Evolutionary conservation across 1,140 invertebrate species (phyloP).

Genomic region (Macrocentrus cingulum): DNA sequence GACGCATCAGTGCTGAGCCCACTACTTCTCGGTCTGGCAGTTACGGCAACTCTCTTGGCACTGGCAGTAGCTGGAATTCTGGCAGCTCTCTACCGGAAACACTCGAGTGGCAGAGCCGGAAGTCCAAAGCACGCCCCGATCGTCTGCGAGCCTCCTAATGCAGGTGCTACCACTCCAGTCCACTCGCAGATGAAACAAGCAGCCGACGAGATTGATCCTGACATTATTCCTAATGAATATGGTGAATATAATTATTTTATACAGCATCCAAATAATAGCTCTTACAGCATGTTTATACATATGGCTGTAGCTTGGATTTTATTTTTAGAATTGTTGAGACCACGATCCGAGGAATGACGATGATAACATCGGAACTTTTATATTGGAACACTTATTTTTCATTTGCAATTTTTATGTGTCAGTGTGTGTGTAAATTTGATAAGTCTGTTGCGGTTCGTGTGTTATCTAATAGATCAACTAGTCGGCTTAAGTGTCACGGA

Average conservation of each 20-base stretch:
- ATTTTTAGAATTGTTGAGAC: no score
- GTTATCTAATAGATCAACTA: no score
- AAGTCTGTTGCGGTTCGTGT: not conserved
- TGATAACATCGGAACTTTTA: no score
- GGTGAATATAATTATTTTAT: constrained; percentile 60
- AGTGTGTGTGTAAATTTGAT: not conserved
- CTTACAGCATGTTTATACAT: no score
- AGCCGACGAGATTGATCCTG: constrained; percentile 71
- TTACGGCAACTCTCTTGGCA: constrained; percentile 69
- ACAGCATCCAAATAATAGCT: no score
- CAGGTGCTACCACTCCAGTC: constrained; percentile 56
- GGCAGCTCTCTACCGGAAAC: constrained; percentile 68
- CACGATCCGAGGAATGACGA: no score
- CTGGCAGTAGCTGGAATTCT: constrained; percentile 72
- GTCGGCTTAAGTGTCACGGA: no score
- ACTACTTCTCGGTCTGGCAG: constrained; percentile 70
- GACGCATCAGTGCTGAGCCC: constrained; percentile 64
- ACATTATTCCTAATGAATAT: constrained; percentile 83
- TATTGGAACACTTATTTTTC: no score
- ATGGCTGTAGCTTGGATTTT: no score
- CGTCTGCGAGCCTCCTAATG: constrained; percentile 58
- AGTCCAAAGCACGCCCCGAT: constrained; percentile 69
- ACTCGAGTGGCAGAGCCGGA: constrained; percentile 57
- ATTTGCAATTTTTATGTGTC: no score
- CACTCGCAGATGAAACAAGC: constrained; percentile 49